Base-by-base conservation (phyloP, 2,888 invertebrate genomes). In the Idaea straminata region DNA sequence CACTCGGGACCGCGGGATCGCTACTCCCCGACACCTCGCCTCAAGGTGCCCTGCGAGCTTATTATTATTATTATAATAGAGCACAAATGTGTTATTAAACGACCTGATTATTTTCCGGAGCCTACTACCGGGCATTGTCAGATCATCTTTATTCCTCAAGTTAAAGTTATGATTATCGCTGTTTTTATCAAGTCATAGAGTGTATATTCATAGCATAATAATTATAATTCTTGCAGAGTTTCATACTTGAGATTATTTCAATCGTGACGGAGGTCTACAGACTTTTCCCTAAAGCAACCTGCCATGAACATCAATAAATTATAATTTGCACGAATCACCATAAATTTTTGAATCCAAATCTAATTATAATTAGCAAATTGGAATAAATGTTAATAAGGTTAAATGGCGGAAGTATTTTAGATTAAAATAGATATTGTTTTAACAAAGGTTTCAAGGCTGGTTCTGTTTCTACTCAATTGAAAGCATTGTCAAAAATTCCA, bases 351-450 rank as follows among this genome's bases (percentile, higher is more conserved):
- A 47, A 47, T 47, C 47, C 7, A 47, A 13, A 47, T 47, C 47
- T 47, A 47, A 47, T 47, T 47, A 47, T 47, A 47, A 47, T 47
- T 47, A 47, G 47, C 47, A 47, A 47, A 47, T 47, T 47, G 47
- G 10, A 47, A 47, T 47, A 13, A 47, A 47, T 10, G 47, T 47
- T 47, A 47, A 47, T 47, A 47, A 47, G 47, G 13, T 5, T 47
- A 47, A 47, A 47, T 47, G 47, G 47, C 4, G 3, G 47, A 47
- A 10, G 6, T 10, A 13, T 47, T 47, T 47, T 47, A 13, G 7
- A 13, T 47, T 47, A 10, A 4, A 47, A 13, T 47, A 47, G 13
- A 47, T 5, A 36, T 7, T 7, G 5, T 47, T 10, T 47, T 13
- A 47, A 47, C 13, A 36, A 36, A 7, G 6, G 36, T 36, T 7